phyloP scores from a whole-genome alignment of 2,797 vertebrate genomes.

The Sebastes matsubarae region DNA sequence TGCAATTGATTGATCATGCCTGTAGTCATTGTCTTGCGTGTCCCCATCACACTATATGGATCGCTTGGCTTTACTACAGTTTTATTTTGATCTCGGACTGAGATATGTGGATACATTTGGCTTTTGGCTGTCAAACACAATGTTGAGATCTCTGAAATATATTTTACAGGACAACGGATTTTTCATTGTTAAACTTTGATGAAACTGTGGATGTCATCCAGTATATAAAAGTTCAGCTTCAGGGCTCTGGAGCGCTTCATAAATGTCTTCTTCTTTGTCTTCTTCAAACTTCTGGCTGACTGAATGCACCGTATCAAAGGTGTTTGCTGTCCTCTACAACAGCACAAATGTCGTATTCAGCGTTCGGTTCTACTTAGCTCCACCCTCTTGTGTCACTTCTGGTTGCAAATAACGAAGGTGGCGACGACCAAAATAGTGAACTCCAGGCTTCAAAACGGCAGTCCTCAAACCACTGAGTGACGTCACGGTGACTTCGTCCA shows the following conservation, averaged over 20 bases:
- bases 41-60: too few species aligned
- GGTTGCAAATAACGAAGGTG: too few species aligned
- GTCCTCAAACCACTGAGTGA: too few species aligned
- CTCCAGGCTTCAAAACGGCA: too few species aligned
- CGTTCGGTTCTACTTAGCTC: too few species aligned
- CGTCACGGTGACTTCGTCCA: too few species aligned
- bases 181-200: background rate
- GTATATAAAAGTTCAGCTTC: background rate
- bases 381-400: too few species aligned
- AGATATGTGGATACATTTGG: accelerated
- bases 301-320: background rate
- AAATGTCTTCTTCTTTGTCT: background rate
- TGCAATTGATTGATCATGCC: accelerated
- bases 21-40: too few species aligned
- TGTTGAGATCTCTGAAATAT: background rate
- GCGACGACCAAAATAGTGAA: too few species aligned
- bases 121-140: background rate
- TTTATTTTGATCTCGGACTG: background rate
- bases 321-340: background rate
- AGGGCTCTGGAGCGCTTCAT: background rate
- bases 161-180: background rate
- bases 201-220: background rate
- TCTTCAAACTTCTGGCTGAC: background rate
- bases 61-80: too few species aligned
- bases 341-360: too few species aligned